Evolutionary conservation across 2,797 vertebrate species (phyloP), one percentile per base, ranked within the genome.

Genomic region (Galago senegalensis): DNA sequence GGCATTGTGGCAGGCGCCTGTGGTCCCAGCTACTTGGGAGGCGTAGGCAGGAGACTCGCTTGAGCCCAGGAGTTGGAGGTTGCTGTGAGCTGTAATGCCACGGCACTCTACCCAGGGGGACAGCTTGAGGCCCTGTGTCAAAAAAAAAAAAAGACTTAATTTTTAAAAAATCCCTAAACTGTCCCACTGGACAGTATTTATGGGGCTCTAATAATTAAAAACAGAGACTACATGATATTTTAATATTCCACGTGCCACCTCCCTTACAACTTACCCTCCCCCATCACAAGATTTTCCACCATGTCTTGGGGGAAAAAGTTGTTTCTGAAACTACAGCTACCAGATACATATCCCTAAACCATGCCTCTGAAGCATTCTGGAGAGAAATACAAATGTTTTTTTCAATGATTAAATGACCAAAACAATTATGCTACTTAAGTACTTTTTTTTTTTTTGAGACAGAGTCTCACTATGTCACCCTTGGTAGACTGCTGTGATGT

Each of bases 351-450:
- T 27, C 12, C 87, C 49, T n/a, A 75, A 80, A 88, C 10, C n/a
- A 21, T 34, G 17, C 7, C 29, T 92, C 67, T 80, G 92, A 73
- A 86, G 63, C 79, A 77, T 83, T 87, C 67, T 61, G 72, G n/a
- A 37, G 65, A 70, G 67, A 93, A 87, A 89, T 18, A 81, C 12
- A 89, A 87, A 80, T 67, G 27, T 11, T 65, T 75, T 93, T 86
- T 91, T n/a, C 67, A 53, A 67, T 63, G n/a, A 89, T 79, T 92
- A 82, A 93, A 69, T 87, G 27, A 82, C 40, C 72, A 83, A 91
- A 94, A 82, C 40, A 84, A 86, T 65, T 27, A 89, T 7, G 11
- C 40, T 56, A 46, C 6, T 37, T n/a, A 77, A n/a, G 75, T 40
- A 63, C 40, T 40, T 40, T 40, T 40, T 40, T 40, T 40, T 40